These are phyloP conservation scores for Heteronetta atricapilla DNA, from an alignment of 2,113 vertebrate species.

Conservation along the genomic window DNA sequence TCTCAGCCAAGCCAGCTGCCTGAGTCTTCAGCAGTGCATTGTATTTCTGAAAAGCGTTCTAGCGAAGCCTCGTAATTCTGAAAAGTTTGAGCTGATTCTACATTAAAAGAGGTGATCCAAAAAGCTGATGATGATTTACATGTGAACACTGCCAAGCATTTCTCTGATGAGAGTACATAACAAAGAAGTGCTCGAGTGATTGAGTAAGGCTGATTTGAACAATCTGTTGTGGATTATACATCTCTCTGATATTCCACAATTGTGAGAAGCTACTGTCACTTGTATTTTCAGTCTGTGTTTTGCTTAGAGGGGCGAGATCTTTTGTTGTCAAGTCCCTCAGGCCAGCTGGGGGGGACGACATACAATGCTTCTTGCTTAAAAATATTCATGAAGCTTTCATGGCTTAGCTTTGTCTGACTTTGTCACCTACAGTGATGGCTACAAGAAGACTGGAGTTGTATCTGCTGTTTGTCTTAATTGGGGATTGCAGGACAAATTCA, in stretches of 20 bases:
- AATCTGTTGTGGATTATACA: conserved; percentile 25
- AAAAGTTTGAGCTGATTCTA: conserved; percentile 21
- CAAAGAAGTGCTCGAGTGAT: conserved; percentile 29
- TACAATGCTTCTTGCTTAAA: background rate
- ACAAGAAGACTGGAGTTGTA: background rate
- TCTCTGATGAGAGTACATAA: conserved; percentile 31
- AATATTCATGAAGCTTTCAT: background rate
- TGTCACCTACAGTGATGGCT: background rate
- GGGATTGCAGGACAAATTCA: background rate
- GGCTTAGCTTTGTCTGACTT: background rate
- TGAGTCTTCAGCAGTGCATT: background rate
- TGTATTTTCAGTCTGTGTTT: background rate
- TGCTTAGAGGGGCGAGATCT: background rate
- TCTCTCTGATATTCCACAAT: background rate
- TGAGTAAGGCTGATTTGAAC: conserved; percentile 48
- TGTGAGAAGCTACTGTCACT: conserved; percentile 22
- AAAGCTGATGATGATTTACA: conserved; percentile 51
- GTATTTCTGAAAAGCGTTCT: conserved; percentile 24
- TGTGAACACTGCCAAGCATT: conserved; percentile 40
- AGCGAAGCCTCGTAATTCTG: background rate
- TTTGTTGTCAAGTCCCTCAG: background rate
- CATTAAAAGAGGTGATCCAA: conserved; percentile 25
- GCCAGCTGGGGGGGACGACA: background rate
- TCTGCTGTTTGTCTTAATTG: background rate
- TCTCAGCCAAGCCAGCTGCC: conserved; percentile 55